These are phyloP conservation scores for Sardinella longiceps DNA, from an alignment of 2,797 vertebrate genomes.

Conservation along the genomic window DNA sequence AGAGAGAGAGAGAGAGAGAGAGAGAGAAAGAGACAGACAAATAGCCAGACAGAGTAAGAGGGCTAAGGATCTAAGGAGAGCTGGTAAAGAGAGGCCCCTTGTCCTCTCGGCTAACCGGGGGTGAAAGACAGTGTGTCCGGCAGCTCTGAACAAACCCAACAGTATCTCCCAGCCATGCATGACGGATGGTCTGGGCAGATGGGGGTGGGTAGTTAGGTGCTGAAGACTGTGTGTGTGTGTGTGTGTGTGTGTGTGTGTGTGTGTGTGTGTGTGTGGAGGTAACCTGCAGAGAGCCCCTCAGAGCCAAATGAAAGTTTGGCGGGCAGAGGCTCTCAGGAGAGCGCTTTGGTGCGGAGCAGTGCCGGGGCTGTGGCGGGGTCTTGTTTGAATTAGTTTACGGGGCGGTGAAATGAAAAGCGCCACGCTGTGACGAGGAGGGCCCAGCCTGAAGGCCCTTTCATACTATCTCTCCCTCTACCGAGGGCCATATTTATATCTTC, in stretches of 20 bases:
- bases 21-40: background rate
- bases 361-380: slow-evolving; percentile 43
- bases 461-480: slow-evolving; percentile 70
- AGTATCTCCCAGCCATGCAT: slow-evolving; percentile 34
- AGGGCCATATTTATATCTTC: slow-evolving; percentile 84
- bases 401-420: slow-evolving; percentile 62
- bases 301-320: slow-evolving; percentile 36
- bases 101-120: slow-evolving; percentile 6
- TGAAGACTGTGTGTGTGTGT: slow-evolving; percentile 35
- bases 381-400: slow-evolving; percentile 65
- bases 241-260: slow-evolving; percentile 31
- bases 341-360: slow-evolving; percentile 28
- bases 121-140: slow-evolving; percentile 28
- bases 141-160: slow-evolving; percentile 36
- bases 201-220: background rate
- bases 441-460: slow-evolving; percentile 70
- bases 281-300: slow-evolving; percentile 35
- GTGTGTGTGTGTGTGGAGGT: slow-evolving; percentile 34
- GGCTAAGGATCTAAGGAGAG: background rate
- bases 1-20: slow-evolving; percentile 10
- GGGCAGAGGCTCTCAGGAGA: slow-evolving; percentile 32
- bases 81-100: slow-evolving; percentile 18
- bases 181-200: background rate
- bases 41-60: background rate
- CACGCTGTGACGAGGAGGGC: slow-evolving; percentile 67